phyloP scores from a whole-genome alignment of 2,888 invertebrate species.

The Meliscaeva auricollis region DNA sequence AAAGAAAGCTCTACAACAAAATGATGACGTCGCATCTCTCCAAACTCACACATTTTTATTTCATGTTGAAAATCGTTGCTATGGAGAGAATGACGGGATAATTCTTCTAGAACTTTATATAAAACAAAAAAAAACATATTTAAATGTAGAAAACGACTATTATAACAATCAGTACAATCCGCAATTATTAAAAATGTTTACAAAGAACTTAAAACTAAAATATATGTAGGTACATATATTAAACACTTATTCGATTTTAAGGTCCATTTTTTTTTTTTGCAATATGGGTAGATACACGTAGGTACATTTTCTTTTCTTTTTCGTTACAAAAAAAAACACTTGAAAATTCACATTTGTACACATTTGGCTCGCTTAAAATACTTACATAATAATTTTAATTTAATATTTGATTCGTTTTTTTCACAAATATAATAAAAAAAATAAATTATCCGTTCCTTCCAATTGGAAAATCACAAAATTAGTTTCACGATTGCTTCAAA shows the following conservation, averaged over 20 bases:
- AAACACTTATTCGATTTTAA: not conserved
- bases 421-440: slow-evolving; percentile 71
- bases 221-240: too few species aligned
- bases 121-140: not conserved
- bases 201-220: not conserved
- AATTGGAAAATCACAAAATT: slow-evolving; percentile 77
- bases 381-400: slow-evolving; percentile 46
- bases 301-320: not conserved
- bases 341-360: slow-evolving; percentile 8
- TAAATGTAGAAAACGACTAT: not conserved
- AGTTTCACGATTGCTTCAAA: slow-evolving; percentile 9
- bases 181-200: not conserved
- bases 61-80: slow-evolving; percentile 39
- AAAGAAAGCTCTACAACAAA: slow-evolving; percentile 56
- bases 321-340: slow-evolving; percentile 1
- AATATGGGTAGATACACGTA: slow-evolving; percentile 43
- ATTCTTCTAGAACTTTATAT: slow-evolving; percentile 60
- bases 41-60: slow-evolving; percentile 29
- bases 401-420: slow-evolving; percentile 13
- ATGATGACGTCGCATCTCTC: slow-evolving; percentile 70
- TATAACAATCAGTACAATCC: not conserved
- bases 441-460: slow-evolving; percentile 66
- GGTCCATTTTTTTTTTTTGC: slow-evolving; percentile 30
- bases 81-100: slow-evolving; percentile 40
- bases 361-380: slow-evolving; percentile 12